Conservation (phyloP, 2,888 invertebrate genomes). For the Patella ulyssiponensis region DNA sequence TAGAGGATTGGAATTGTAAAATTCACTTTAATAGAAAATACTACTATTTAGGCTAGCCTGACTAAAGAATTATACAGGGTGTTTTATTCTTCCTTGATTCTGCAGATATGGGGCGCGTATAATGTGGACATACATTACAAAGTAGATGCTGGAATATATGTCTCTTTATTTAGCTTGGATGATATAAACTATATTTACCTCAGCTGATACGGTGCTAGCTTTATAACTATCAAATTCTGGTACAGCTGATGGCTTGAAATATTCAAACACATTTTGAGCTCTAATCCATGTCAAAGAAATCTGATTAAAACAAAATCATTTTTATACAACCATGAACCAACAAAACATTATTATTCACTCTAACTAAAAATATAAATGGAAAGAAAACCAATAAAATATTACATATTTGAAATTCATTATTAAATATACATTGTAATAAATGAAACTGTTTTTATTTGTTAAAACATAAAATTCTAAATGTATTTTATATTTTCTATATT, state of each 20-base stretch:
- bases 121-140: too few relatives aligned
- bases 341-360: too few relatives aligned
- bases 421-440: background rate
- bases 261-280: conserved; percentile 77
- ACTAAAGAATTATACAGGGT: too few relatives aligned
- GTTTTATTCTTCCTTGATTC: too few relatives aligned
- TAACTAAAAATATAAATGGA: background rate
- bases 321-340: background rate
- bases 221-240: conserved; percentile 85
- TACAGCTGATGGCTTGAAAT: conserved; percentile 83
- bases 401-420: background rate
- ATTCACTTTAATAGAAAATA: too few relatives aligned
- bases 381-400: background rate
- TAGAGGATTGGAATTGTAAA: too few relatives aligned
- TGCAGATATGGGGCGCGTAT: too few relatives aligned
- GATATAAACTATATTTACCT: conserved; percentile 74
- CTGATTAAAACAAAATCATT: conserved; percentile 38
- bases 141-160: background rate
- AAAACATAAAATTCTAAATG: too few relatives aligned
- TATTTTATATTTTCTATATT: too few relatives aligned
- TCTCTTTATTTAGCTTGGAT: background rate
- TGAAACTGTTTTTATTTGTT: too few relatives aligned
- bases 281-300: conserved; percentile 71
- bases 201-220: conserved; percentile 84
- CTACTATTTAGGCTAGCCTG: too few relatives aligned